These are phyloP conservation scores for Ectropis crepuscularia DNA, from an alignment of 2,888 invertebrate species.

Conservation along the genomic window DNA sequence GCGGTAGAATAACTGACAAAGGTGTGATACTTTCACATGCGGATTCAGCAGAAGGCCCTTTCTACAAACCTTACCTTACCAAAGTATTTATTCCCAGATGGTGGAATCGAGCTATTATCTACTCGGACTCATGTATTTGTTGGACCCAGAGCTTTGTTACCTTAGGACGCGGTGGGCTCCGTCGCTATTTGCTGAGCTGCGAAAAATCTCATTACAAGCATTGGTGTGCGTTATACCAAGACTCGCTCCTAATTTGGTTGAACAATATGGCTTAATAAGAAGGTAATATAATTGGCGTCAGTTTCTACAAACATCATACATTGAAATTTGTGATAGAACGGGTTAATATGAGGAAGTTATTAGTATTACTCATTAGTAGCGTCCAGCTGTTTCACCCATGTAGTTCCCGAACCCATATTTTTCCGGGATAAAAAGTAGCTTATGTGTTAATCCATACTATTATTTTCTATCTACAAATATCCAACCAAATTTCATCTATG, in stretches of 20 bases:
- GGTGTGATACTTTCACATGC: no score
- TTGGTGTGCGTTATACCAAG: constrained; percentile 60
- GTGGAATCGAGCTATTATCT: constrained; percentile 64
- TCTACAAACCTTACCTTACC: not conserved
- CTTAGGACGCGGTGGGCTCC: constrained; percentile 64
- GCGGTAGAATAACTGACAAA: no score
- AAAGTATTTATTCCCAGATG: constrained; percentile 54
- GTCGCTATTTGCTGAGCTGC: constrained; percentile 64
- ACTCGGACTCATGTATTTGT: constrained; percentile 67
- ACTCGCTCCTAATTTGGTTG: constrained; percentile 45
- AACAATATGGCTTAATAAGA: constrained; percentile 63
- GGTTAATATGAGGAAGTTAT: no score
- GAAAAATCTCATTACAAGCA: constrained; percentile 65
- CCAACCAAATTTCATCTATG: no score
- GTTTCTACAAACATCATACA: no score
- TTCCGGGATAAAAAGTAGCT: no score
- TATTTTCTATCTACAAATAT: no score
- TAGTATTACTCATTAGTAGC: no score
- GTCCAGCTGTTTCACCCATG: no score
- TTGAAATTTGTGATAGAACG: no score
- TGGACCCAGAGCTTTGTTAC: constrained; percentile 66
- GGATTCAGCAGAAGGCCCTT: not conserved
- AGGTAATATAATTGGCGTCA: constrained; percentile 50
- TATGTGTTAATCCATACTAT: no score
- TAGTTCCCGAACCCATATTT: no score